These are phyloP conservation scores for Halcyon chelicuti DNA, from an alignment of 2,797 vertebrate genomes.

Conservation along the genomic window DNA sequence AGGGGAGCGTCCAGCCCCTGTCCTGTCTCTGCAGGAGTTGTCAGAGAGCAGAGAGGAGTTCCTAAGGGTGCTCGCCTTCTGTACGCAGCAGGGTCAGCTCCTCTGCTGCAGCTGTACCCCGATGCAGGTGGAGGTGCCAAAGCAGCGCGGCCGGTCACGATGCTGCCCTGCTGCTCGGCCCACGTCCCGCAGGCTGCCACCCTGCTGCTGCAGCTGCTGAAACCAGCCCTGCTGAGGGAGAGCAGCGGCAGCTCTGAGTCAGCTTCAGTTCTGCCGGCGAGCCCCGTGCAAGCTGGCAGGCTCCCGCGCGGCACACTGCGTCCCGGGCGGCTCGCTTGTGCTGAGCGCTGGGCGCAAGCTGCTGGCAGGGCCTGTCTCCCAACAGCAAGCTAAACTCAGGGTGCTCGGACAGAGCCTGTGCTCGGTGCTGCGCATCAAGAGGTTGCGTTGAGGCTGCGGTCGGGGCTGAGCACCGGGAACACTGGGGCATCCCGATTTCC, in stretches of 20 bases:
- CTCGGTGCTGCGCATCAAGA: not conserved
- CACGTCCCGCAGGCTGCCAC: rapidly evolving
- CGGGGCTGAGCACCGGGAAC: not conserved
- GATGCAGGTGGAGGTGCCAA: not conserved
- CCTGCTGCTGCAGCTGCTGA: not conserved
- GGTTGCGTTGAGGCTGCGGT: not conserved
- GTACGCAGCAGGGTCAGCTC: not conserved
- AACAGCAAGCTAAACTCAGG: not conserved
- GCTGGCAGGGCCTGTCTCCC: not conserved
- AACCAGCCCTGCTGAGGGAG: not conserved
- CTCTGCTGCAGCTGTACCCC: not conserved
- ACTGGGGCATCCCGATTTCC: not conserved
- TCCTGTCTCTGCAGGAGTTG: not conserved
- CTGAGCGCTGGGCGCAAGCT: rapidly evolving
- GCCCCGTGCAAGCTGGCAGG: rapidly evolving
- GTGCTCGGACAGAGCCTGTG: not conserved
- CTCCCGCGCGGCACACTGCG: rapidly evolving
- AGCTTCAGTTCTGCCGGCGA: not conserved
- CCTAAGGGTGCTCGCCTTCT: not conserved
- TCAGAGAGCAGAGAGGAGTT: not conserved
- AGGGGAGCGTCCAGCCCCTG: not conserved
- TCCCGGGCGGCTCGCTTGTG: not conserved
- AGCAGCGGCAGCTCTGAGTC: not conserved
- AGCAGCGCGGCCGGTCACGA: not conserved
- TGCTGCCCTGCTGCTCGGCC: not conserved